These are phyloP conservation scores for Ceratotherium simum DNA, from an alignment of 2,113 vertebrate species.

Conservation along the genomic window DNA sequence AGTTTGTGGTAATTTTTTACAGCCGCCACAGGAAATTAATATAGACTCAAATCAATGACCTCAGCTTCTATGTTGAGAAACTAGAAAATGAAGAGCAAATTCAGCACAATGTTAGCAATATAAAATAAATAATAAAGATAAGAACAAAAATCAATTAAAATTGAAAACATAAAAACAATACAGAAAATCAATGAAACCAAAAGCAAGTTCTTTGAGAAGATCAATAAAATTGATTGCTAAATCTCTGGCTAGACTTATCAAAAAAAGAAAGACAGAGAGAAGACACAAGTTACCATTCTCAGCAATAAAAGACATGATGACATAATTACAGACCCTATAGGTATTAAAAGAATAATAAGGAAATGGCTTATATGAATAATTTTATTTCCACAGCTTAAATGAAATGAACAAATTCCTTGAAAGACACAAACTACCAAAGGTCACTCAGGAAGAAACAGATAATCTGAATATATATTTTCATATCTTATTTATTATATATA, in stretches of 20 bases:
- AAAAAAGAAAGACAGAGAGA: not conserved
- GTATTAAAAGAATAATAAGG: not conserved
- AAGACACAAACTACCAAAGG: not conserved
- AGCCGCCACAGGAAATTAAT: not conserved
- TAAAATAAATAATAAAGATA: not conserved
- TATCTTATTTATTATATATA: not conserved
- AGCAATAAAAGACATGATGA: not conserved
- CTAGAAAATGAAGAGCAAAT: not conserved
- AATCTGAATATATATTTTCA: not conserved
- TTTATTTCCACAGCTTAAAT: not conserved
- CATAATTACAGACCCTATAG: not conserved
- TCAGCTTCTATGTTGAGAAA: not conserved
- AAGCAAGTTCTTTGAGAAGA: not conserved
- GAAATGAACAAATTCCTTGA: not conserved
- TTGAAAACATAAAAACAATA: not conserved
- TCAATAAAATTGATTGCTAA: not conserved
- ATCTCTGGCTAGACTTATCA: not conserved
- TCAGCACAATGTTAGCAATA: not conserved
- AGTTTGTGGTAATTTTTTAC: not conserved
- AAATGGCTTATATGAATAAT: not conserved
- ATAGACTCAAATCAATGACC: not conserved
- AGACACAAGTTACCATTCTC: not conserved
- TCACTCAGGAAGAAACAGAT: not conserved
- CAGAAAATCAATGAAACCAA: constrained; percentile 5
- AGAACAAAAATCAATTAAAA: not conserved